These are phyloP conservation scores for Cylloceria caligata DNA, from an alignment of 2,888 invertebrate species.

Conservation along the genomic window DNA sequence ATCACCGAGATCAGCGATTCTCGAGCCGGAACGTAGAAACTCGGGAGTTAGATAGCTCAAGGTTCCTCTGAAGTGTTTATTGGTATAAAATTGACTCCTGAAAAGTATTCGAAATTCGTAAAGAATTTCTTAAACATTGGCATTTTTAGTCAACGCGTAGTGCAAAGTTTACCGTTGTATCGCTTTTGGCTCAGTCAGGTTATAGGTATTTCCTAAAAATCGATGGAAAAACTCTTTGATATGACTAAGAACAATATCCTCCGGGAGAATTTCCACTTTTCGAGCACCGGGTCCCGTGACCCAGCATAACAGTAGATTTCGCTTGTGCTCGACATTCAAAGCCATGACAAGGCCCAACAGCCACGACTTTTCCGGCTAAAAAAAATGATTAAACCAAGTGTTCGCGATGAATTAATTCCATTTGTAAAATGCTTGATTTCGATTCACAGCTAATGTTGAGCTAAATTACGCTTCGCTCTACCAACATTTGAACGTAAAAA, in stretches of 20 bases:
- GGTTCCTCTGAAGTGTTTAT: conserved; percentile 90
- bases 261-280: conserved; percentile 87
- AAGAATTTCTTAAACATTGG: background rate
- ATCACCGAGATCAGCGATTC: conserved; percentile 85
- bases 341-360: conserved; percentile 88
- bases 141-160: background rate
- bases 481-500: too few species aligned
- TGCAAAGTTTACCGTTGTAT: conserved; percentile 85
- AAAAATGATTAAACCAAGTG: background rate
- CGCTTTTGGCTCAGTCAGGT: conserved; percentile 85
- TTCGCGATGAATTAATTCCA: background rate
- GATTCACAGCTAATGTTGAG: background rate
- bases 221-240: conserved; percentile 85
- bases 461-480: too few species aligned
- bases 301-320: conserved; percentile 88
- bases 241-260: conserved; percentile 85
- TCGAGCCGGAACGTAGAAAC: conserved; percentile 84
- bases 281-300: conserved; percentile 87
- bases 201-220: conserved; percentile 85
- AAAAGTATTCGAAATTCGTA: conserved; percentile 52
- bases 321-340: conserved; percentile 87
- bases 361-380: conserved; percentile 86
- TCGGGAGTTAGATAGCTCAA: conserved; percentile 88
- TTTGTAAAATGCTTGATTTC: background rate
- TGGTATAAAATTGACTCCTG: conserved; percentile 90